phyloP scores from a whole-genome alignment of 2,888 invertebrate genomes.

The Hirtodrosophila alboralis region DNA sequence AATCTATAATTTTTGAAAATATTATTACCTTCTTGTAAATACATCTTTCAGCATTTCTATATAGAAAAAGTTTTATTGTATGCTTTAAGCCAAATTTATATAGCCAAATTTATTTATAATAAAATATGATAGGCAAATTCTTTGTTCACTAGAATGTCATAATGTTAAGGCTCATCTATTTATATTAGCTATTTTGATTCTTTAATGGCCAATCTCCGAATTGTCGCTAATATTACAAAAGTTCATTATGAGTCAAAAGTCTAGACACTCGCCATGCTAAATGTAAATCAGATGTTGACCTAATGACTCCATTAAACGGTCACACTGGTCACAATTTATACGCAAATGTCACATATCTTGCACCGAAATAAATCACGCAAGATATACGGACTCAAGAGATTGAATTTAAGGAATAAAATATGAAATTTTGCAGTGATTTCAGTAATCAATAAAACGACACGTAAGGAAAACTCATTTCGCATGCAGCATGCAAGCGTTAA shows the following conservation, averaged over 20 bases:
- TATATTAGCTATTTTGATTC: not conserved
- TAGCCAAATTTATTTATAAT: too few relatives aligned
- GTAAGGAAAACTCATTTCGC: slow-evolving; percentile 53
- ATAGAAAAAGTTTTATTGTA: too few relatives aligned
- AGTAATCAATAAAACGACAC: slow-evolving; percentile 44
- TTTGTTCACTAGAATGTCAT: too few relatives aligned
- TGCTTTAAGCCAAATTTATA: too few relatives aligned
- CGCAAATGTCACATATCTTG: not conserved
- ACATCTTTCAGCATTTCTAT: too few relatives aligned
- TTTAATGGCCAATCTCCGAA: slow-evolving; percentile 3
- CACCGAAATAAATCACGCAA: not conserved
- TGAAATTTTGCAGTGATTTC: slow-evolving; percentile 13
- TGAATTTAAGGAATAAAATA: slow-evolving; percentile 23
- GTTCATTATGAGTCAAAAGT: slow-evolving; percentile 39
- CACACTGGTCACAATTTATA: slow-evolving; percentile 8
- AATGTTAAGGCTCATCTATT: too few relatives aligned
- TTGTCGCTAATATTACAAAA: slow-evolving; percentile 3
- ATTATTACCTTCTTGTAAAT: too few relatives aligned
- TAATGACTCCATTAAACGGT: slow-evolving; percentile 34
- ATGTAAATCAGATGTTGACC: slow-evolving; percentile 14
- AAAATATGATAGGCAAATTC: too few relatives aligned
- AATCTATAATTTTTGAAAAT: too few relatives aligned
- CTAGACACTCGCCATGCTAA: slow-evolving; percentile 48
- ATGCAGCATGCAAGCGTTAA: slow-evolving; percentile 55
- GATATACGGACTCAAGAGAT: not conserved